Percentiles rank a stretch among this genome's conserved stretches.
These are phyloP conservation scores for Pemphredon lugubris DNA, from an alignment of 2,888 invertebrate species.

Conservation along the genomic window DNA sequence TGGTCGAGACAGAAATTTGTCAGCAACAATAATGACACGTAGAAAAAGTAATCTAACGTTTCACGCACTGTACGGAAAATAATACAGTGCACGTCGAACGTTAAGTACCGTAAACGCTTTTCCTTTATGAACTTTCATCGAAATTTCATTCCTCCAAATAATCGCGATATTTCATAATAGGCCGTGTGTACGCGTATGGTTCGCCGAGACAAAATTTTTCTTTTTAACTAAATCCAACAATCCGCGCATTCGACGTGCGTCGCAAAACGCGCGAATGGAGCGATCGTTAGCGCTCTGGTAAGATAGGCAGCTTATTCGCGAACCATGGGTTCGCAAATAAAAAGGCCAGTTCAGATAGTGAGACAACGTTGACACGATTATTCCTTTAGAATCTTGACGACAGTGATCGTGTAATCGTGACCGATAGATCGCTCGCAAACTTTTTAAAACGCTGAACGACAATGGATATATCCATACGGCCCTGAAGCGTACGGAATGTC, in stretches of 20 bases:
- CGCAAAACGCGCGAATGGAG: background rate
- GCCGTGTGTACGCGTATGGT: slow-evolving; percentile 24
- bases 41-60: slow-evolving; percentile 35
- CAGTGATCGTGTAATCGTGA: no score
- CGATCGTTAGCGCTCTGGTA: background rate
- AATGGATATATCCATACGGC: background rate
- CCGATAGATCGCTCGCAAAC: no score
- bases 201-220: slow-evolving; percentile 19
- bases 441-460: background rate
- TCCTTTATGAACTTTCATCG: background rate
- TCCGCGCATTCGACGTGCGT: background rate
- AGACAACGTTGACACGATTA: no score
- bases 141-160: slow-evolving; percentile 15
- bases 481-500: background rate
- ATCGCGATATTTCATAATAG: slow-evolving; percentile 28
- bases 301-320: background rate
- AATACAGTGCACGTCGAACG: background rate
- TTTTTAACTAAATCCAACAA: background rate
- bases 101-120: background rate
- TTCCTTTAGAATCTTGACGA: no score
- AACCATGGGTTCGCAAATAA: no score
- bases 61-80: background rate
- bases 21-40: slow-evolving; percentile 26
- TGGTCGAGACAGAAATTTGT: slow-evolving; percentile 47
- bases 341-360: no score